Conservation (phyloP, 2,113 vertebrate species). For the Ariopsis seemanni region DNA sequence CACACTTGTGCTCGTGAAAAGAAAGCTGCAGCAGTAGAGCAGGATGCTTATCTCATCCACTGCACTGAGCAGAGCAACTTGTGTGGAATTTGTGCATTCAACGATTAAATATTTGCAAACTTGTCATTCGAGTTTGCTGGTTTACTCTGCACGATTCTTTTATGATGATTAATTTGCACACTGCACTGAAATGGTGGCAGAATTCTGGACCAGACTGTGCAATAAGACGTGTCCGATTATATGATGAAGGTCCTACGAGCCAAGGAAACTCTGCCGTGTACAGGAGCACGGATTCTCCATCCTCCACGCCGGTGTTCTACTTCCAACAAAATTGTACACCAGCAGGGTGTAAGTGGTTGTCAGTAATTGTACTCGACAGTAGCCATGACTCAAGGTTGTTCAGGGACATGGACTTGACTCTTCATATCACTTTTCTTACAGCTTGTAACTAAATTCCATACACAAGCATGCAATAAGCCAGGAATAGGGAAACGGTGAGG, state of each 20-base stretch:
- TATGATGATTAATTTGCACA: too few relatives aligned
- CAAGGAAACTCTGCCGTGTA: background rate
- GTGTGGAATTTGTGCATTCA: constrained; percentile 3
- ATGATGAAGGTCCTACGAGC: background rate
- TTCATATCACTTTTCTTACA: background rate
- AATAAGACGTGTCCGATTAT: background rate
- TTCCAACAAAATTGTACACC: background rate
- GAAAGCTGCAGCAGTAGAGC: background rate
- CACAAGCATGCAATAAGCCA: too few relatives aligned
- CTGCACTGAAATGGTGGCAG: background rate
- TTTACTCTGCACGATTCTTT: too few relatives aligned
- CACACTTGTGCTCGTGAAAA: background rate
- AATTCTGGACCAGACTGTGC: background rate
- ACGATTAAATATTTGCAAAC: constrained; percentile 32
- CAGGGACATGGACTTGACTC: background rate
- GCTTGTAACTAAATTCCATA: background rate
- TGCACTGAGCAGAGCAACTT: background rate
- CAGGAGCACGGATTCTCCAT: too few relatives aligned
- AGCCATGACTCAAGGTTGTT: background rate
- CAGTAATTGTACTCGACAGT: background rate
- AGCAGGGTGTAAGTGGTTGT: background rate
- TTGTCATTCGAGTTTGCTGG: background rate
- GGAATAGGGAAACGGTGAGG: too few relatives aligned
- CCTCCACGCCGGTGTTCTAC: background rate
- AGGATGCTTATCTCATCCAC: constrained; percentile 6